Evolutionary conservation across 2,888 invertebrate species (phyloP), one percentile per base, ranked within the genome.

Genomic region (Chrysolina haemoptera): DNA sequence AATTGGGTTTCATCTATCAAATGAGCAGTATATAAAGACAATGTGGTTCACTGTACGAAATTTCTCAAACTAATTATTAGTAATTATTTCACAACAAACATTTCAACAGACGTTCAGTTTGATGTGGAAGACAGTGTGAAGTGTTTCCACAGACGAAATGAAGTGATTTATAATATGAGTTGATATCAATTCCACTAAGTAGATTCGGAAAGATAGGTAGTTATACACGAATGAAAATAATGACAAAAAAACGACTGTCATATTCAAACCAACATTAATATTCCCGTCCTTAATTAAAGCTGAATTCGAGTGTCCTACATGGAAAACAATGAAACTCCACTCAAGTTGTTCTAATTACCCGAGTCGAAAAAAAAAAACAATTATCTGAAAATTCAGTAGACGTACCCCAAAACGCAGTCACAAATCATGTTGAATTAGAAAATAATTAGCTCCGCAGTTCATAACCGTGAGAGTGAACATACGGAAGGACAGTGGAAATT

Each of bases 361-460:
- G 18, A 41, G 18, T 22, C 6, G 27, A 65, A 35, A 59, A 73
- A 71, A n/a, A 75, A 67, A 76, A 68, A 43, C 73, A 76, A 73
- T 73, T 71, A 62, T 68, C 64, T 35, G 62, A 67, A 68, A 73
- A 73, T 62, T 59, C 64, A 63, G 35, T 53, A n/a, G 68, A 65
- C 48, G 48, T 73, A 48, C 27, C 20, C 65, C 62, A 55, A 68
- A 73, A 65, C 62, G 68, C 66, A 74, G 66, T 75, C 73, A 75
- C 73, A 77, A 77, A 77, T 77, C 77, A 75, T 73, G 70, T 62
- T 70, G 66, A 75, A 77, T 77, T 75, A 75, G 75, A 77, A 73
- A 75, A 77, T 77, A 70, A 77, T 77, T 74, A 75, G 73, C 70
- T 76, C 65, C 50, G 70, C 72, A 76, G 74, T 75, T 75, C 76